These are phyloP conservation scores for Caenorhabditis sp. DNA, from an alignment of 2,888 invertebrate genomes.

Conservation along the genomic window DNA sequence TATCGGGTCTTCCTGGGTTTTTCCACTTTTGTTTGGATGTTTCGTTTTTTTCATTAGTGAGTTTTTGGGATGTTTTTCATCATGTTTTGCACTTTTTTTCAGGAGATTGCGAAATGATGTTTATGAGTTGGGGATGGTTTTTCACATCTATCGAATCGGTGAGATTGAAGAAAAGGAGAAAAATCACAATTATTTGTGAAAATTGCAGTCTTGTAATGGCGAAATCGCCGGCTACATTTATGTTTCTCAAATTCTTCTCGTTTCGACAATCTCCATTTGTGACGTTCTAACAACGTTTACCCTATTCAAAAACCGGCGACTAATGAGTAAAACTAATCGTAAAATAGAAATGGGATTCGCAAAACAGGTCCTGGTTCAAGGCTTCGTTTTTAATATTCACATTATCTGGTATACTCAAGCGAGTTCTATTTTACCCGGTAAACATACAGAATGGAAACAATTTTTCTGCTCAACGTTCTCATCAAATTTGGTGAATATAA, in stretches of 20 bases:
- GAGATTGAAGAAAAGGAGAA: too few relatives aligned
- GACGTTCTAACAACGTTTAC: slow-evolving; percentile 8
- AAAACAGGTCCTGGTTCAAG: slow-evolving; percentile 21
- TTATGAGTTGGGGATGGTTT: neutral
- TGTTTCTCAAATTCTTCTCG: neutral
- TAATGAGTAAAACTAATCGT: neutral
- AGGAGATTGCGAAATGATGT: neutral
- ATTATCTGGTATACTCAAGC: slow-evolving; percentile 23
- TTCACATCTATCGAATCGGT: neutral
- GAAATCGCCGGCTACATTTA: neutral
- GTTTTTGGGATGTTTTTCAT: neutral
- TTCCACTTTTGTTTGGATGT: neutral
- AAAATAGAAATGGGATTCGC: slow-evolving; percentile 15
- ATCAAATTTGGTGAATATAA: slow-evolving; percentile 17
- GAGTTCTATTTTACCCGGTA: slow-evolving; percentile 6
- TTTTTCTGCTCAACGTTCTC: slow-evolving; percentile 24
- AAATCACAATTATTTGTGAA: too few relatives aligned
- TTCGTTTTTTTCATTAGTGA: neutral
- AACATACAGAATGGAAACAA: slow-evolving; percentile 13
- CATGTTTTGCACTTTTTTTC: too few relatives aligned
- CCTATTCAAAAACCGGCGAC: slow-evolving; percentile 6
- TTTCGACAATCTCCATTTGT: slow-evolving; percentile 1
- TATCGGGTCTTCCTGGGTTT: neutral
- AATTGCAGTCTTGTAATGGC: neutral
- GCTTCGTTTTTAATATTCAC: slow-evolving; percentile 12